Base-by-base conservation (phyloP, 2,888 invertebrate genomes). In the Agrypnus murinus region DNA sequence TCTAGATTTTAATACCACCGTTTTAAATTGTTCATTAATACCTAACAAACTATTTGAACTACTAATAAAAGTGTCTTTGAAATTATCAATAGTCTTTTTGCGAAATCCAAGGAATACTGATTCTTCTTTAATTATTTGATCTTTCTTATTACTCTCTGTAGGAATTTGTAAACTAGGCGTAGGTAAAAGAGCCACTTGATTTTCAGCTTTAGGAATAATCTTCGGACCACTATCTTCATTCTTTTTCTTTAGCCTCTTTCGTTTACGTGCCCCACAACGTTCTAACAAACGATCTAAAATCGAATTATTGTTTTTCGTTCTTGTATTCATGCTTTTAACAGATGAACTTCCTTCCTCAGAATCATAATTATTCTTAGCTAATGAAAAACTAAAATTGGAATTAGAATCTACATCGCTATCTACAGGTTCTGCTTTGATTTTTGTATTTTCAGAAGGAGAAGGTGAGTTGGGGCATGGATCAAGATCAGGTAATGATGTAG, bases 401-500 rank as follows among this genome's bases (percentile, higher is more conserved):
- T 90, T 91, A 0, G 92, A 92, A 77, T 92, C 92, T 36, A 89
- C 84, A 79, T 92, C 92, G 80, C 91, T 92, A 75, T 91, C 91
- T 55, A 89, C 83, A 32, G 86, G 86, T 68, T 87, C 84, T 0
- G 78, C 80, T 79, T 85, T 83, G 32, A 81, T 75, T 81, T 85
- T 74, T 78, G 77, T 34, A 40, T 71, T 89, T 80, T 92, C 91
- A 1, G 91, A 91, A 2, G 90, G 87, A 0, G 91, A 90, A 2
- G 92, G 92, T n/a, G 92, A 92, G 32, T 90, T 88, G 4, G 92
- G 92, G 78, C 90, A 90, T 0, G 92, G 91, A 79, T 94, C 94
- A 72, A 94, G 85, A 81, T 94, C 94, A 1, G 94, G 94, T 60
- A 94, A 85, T 5, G 94, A 94, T 1, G 92, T 91, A 0, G 94